Base-by-base conservation (phyloP, 2,888 invertebrate genomes). In the Drosophila koepferae region DNA sequence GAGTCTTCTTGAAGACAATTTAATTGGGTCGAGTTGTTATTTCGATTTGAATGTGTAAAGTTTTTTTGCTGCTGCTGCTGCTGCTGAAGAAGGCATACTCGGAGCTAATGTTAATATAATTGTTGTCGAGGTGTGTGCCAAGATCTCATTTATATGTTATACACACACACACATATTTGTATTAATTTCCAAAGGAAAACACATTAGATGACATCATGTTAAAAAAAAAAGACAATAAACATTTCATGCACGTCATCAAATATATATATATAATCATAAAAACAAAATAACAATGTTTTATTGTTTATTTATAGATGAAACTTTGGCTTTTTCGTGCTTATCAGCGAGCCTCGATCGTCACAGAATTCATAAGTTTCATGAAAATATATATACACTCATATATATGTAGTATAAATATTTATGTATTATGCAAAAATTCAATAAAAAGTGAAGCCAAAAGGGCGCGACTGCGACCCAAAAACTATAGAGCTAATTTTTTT, bases 21-120 rank as follows among this genome's bases (percentile, higher is more conserved):
- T 81, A 81, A 81, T 82, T 81, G 72, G 82, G 81, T 81, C 81
- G 79, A 82, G 79, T 71, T 79, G 71, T 71, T 82, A 66, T 78
- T 80, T 72, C 82, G 72, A 81, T 74, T 80, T 72, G 66, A 66
- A 77, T 72, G 72, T 77, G 58, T 40, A 60, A 55, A 60, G 28
- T 59, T 64, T 62, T 64, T 28, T 28, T 28, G 28, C 28, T 28
- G 28, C 28, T 48, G 34, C 51, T 49, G 23, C 56, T 60, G 59
- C 59, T 54, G 71, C 70, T 67, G 58, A 62, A 77, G 72, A 81
- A 77, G 68, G 31, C 61, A 18, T 48, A 48, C 62, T 62, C 18
- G n/a, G 18, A 69, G 65, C 77, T 79, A 70, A 72, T 72, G 62
- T 51, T 58, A 56, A 56, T 67, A 80, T 80, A 76, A 80, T 80